Base-by-base conservation (phyloP, 2,113 vertebrate genomes). In the Echinops telfairi region DNA sequence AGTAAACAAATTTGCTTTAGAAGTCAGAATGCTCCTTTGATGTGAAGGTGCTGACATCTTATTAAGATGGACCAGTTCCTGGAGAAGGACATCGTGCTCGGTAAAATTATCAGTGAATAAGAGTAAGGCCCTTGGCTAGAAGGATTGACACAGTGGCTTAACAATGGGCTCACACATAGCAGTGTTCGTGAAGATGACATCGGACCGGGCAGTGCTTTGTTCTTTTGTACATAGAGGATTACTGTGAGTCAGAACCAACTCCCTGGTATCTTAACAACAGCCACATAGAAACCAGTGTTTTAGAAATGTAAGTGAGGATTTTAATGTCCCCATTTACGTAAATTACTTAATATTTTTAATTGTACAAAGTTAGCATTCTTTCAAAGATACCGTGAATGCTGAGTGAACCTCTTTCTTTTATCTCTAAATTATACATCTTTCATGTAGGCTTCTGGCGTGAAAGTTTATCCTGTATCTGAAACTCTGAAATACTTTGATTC, bases 301-400 rank as follows among this genome's bases (percentile, higher is more conserved):
- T 83, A 75, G 36, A 92, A 83, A 82, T 58, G 9, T 20, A 77
- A 43, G 79, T 86, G 36, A 66, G 89, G 16, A 33, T 84, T 53
- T 62, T 89, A 77, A 25, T 31, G 7, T 84, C 47, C 10, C 60
- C 64, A 86, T 73, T 83, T 89, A 83, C 89, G 88, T 77, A 71
- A 87, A 57, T 75, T 92, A 81, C 12, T 27, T 75, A 62, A 79
- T 92, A 71, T 38, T 92, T 92, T 80, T 23, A 86, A 7, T 75
- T 88, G 23, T 27, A 77, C 87, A 80, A 29, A 89, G 19, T 80
- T 43, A 76, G 12, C 5, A 53, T 77, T 31, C 10, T 88, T 77
- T 76, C 68, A 75, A 83, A 47, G 66, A 27, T 27, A 23, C 29
- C 23, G 33, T 57, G 31, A 81, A 84, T 86, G 11, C 82, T 86